Percentiles rank a stretch among this genome's conserved stretches.
phyloP scores from a whole-genome alignment of 2,113 vertebrate species.

The Condylura cristata region DNA sequence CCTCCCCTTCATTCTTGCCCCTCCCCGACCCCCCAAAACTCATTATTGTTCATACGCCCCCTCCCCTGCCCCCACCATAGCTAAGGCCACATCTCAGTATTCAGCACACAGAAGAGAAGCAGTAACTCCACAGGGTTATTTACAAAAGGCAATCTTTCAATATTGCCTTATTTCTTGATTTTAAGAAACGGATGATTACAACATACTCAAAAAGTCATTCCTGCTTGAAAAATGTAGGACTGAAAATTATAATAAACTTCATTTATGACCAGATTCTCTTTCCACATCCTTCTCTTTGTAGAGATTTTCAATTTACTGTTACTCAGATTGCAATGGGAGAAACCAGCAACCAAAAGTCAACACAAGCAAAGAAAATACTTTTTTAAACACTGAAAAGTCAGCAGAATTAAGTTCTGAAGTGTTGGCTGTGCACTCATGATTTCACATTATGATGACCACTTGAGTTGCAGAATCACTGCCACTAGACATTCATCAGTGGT shows the following conservation, averaged over 20 bases:
- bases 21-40: not conserved
- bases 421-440: not conserved
- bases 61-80: not conserved
- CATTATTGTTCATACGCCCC: not conserved
- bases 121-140: not conserved
- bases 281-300: not conserved
- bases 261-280: not conserved
- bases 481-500: not conserved
- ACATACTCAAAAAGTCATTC: constrained; percentile 14
- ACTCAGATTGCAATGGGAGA: constrained; percentile 43
- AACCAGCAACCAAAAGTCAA: not conserved
- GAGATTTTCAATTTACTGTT: not conserved
- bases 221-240: not conserved
- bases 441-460: not conserved
- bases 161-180: not conserved
- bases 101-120: not conserved
- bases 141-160: not conserved
- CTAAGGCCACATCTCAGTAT: not conserved
- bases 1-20: no score
- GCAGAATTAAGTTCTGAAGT: not conserved
- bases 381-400: constrained; percentile 46
- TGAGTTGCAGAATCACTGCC: not conserved
- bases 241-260: not conserved
- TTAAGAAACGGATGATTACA: constrained; percentile 1
- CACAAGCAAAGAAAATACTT: not conserved